Percentiles rank a stretch among this genome's conserved stretches.
phyloP scores from a whole-genome alignment of 2,113 vertebrate genomes.

The Zosterops japonicus region DNA sequence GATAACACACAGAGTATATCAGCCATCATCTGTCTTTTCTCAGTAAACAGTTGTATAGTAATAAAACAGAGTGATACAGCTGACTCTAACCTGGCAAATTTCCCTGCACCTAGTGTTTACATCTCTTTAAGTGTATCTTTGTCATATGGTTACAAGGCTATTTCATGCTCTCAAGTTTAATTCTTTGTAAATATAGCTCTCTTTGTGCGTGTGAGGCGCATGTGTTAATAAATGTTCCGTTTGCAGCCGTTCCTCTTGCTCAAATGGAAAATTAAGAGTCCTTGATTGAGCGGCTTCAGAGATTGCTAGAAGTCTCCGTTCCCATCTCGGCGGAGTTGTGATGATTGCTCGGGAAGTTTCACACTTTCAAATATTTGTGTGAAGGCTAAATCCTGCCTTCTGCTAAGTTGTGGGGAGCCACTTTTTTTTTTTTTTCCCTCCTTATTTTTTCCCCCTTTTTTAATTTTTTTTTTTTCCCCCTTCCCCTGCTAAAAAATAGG shows the following conservation, averaged over 20 bases:
- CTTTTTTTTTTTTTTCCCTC: background rate
- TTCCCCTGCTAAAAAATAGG: background rate
- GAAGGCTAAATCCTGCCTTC: slow-evolving; percentile 62
- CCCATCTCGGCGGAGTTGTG: background rate
- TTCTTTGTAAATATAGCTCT: slow-evolving; percentile 68
- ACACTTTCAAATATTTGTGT: slow-evolving; percentile 54
- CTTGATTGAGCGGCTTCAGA: slow-evolving; percentile 33
- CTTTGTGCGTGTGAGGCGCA: background rate
- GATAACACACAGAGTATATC: slow-evolving; percentile 32
- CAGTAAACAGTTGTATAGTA: slow-evolving; percentile 32
- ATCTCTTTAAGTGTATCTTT: slow-evolving; percentile 59
- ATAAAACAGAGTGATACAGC: slow-evolving; percentile 27
- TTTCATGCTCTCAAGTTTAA: slow-evolving; percentile 71
- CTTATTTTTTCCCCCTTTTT: background rate
- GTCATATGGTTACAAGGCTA: slow-evolving; percentile 55
- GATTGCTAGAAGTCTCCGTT: slow-evolving; percentile 39
- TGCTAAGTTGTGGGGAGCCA: slow-evolving; percentile 11
- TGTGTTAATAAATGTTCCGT: slow-evolving; percentile 62
- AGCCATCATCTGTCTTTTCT: slow-evolving; percentile 45
- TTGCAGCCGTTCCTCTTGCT: slow-evolving; percentile 36
- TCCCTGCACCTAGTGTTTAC: slow-evolving; percentile 48
- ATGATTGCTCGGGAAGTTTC: slow-evolving; percentile 54
- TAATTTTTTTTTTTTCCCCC: background rate
- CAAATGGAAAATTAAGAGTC: slow-evolving; percentile 63
- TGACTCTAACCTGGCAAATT: slow-evolving; percentile 47